Base-by-base conservation (phyloP, 2,888 invertebrate species). In the Drosophila longiperda region DNA sequence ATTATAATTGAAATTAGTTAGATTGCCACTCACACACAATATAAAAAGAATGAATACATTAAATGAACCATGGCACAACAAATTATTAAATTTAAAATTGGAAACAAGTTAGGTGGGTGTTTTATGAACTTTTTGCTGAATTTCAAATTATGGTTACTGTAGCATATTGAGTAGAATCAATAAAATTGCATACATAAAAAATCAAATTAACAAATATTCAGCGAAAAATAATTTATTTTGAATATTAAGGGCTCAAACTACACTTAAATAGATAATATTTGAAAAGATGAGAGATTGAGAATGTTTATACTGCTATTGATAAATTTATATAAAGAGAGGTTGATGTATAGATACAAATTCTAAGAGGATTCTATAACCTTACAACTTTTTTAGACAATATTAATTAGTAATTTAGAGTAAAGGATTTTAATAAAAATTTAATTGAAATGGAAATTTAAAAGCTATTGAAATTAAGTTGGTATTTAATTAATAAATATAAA, bases 1-100 rank as follows among this genome's bases (percentile, higher is more conserved):
- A 38, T 54, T 61, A 45, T 8, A 20, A 15, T 9, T 40, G 4
- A 75, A 70, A 74, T 75, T 79, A 59, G 48, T 45, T 54, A 63
- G 29, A 75, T 65, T 60, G 52, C 50, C 53, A 59, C 29, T 11
- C 17, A 40, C 42, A 8, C 3, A 4, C 7, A 20, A 6, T 3
- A 42, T 20, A 12, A 12, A 42, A 12, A 45, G 3, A 12, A 12
- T 7, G 1, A 20, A 42, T 20, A 6, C 17, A 17, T 38, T 38
- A 17, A 38, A 38, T 38, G 17, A 9, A 17, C 9, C 2, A 17
- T n/a, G 17, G 38, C 38, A 17, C 4, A 38, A 4, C 6, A 6
- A 42, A 42, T 42, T 42, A 45, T 7, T 12, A 20, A 45, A 45
- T 15, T 45, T 12, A 1, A 20, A 45, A 15, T 15, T 45, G 0